Evolutionary conservation across 2,113 vertebrate genomes (phyloP).

Genomic region (Chunga burmeisteri): DNA sequence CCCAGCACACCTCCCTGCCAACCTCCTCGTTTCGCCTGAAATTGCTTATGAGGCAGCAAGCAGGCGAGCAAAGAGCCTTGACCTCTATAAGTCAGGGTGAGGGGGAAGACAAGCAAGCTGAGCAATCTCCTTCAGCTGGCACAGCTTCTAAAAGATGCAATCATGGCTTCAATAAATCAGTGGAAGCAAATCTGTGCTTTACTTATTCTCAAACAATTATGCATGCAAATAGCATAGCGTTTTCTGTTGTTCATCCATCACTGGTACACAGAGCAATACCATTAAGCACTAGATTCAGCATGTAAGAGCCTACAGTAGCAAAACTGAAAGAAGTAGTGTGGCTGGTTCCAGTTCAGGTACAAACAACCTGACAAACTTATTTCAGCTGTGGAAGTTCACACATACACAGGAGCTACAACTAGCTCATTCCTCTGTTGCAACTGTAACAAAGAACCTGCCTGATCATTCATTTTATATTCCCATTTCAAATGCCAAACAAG

Average conservation of each 20-base stretch:
- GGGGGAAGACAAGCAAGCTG: neutral
- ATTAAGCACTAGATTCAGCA: neutral
- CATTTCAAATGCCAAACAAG: neutral
- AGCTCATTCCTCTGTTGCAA: neutral
- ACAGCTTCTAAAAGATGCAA: neutral
- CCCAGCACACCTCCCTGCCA: neutral
- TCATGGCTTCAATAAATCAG: neutral
- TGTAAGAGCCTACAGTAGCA: neutral
- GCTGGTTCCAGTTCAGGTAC: neutral
- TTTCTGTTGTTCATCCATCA: neutral
- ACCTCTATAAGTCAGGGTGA: neutral
- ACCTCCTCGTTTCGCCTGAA: neutral
- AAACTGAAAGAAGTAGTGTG: neutral
- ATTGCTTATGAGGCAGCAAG: neutral
- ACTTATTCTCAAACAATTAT: neutral
- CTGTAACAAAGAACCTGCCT: neutral
- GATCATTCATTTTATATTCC: neutral
- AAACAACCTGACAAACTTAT: neutral
- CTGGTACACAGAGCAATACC: neutral
- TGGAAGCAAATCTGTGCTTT: neutral
- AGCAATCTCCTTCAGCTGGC: neutral
- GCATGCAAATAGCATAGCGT: neutral
- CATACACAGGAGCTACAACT: neutral
- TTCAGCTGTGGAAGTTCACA: neutral
- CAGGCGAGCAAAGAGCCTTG: fast-evolving